phyloP scores from a whole-genome alignment of 2,888 invertebrate species.

The Spodoptera littoralis region DNA sequence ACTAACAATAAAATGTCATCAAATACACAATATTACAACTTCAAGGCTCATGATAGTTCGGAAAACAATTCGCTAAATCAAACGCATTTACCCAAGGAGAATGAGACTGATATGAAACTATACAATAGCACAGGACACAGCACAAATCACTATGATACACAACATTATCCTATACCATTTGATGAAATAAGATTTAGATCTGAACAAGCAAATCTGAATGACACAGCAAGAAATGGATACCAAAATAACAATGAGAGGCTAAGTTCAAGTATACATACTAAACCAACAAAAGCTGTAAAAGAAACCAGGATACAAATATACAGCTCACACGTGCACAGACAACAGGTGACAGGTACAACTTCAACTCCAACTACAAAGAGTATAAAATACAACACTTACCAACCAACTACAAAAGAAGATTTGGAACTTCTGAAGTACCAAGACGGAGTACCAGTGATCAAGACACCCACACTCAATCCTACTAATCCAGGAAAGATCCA shows the following conservation, averaged over 20 bases:
- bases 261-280: not conserved
- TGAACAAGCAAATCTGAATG: not conserved
- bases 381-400: constrained; percentile 73
- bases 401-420: constrained; percentile 66
- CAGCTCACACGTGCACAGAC: constrained; percentile 28
- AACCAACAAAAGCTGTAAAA: constrained; percentile 5
- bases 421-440: constrained; percentile 45
- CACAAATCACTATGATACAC: constrained; percentile 2
- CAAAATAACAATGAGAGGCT: not conserved
- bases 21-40: no score
- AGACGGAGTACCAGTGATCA: constrained; percentile 11
- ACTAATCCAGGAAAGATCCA: not conserved
- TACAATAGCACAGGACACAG: constrained; percentile 10
- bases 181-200: not conserved
- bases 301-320: constrained; percentile 17
- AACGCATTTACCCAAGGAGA: constrained; percentile 9
- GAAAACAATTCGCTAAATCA: constrained; percentile 23
- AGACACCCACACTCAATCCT: constrained; percentile 7
- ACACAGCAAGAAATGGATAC: not conserved
- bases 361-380: constrained; percentile 27
- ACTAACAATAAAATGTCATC: no score
- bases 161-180: constrained; percentile 6
- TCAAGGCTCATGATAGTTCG: constrained; percentile 5
- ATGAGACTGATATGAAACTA: constrained; percentile 18
- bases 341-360: not conserved